Conservation (phyloP, 2,888 invertebrate species). For the Cacoxenus indagator region DNA sequence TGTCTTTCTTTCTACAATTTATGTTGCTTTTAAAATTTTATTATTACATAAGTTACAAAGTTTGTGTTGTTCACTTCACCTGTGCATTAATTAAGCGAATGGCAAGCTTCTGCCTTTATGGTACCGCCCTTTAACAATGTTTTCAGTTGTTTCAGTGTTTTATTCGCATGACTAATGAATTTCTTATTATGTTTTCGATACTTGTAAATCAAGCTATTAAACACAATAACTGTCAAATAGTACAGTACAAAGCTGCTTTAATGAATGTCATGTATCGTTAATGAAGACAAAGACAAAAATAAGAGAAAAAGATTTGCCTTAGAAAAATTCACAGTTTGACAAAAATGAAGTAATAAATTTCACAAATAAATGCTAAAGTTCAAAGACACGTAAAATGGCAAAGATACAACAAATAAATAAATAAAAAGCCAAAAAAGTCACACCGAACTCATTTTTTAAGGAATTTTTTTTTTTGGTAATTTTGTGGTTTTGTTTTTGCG, state of each 20-base stretch:
- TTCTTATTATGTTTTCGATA: constrained; percentile 37
- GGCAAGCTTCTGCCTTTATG: background rate
- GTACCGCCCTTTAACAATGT: constrained; percentile 39
- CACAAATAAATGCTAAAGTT: constrained; percentile 50
- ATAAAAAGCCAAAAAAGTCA: constrained; percentile 2
- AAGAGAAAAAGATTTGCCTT: background rate
- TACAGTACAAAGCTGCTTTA: constrained; percentile 17
- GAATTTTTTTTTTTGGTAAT: constrained; percentile 36
- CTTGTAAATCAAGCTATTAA: constrained; percentile 56
- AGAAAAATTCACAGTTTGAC: too few species aligned
- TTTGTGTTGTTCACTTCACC: background rate
- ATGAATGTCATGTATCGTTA: constrained; percentile 11
- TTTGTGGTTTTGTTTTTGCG: constrained; percentile 33
- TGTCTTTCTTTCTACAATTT: constrained; percentile 37
- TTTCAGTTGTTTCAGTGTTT: constrained; percentile 31
- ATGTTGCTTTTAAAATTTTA: constrained; percentile 57
- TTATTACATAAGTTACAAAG: constrained; percentile 54
- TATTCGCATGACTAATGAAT: constrained; percentile 49
- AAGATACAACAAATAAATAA: background rate
- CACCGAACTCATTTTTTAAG: background rate
- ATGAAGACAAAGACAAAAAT: constrained; percentile 25
- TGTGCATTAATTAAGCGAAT: background rate
- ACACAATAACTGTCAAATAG: constrained; percentile 56
- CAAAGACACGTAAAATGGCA: constrained; percentile 42
- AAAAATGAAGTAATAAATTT: background rate